These are phyloP conservation scores for Imbricaverruca yamaguchii DNA, from an alignment of 2,888 invertebrate genomes.

Conservation along the genomic window DNA sequence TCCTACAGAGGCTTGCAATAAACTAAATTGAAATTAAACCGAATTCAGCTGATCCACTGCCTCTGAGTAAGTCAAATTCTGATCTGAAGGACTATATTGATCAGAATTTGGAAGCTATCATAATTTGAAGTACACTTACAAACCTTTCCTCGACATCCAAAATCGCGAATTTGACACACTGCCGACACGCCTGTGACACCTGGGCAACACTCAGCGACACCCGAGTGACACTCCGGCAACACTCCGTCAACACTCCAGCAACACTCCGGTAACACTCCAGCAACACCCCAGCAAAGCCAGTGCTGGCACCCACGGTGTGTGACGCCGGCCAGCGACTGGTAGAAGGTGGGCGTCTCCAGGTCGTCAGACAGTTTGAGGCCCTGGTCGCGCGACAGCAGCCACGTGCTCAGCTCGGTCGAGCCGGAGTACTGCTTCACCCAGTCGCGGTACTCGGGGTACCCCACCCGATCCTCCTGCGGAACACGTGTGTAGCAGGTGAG, in stretches of 20 bases:
- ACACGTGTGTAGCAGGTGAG: not conserved
- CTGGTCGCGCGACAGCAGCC: conserved; percentile 66
- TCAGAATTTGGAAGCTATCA: no score
- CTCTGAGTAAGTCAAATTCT: no score
- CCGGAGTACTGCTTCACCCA: conserved; percentile 64
- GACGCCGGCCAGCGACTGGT: conserved; percentile 87
- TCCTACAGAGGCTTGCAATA: no score
- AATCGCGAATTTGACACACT: no score
- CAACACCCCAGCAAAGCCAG: not conserved
- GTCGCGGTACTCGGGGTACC: conserved; percentile 54
- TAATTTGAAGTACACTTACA: no score
- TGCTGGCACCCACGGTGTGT: conserved; percentile 63
- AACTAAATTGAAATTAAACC: no score
- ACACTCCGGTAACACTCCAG: not conserved
- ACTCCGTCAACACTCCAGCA: not conserved
- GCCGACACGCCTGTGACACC: no score
- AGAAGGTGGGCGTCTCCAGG: conserved; percentile 76
- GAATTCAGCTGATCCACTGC: no score
- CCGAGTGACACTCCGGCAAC: no score
- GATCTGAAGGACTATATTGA: no score
- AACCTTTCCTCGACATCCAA: no score
- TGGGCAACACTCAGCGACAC: no score
- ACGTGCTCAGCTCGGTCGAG: conserved; percentile 69
- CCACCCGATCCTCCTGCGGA: conserved; percentile 44
- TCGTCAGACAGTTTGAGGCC: conserved; percentile 66